These are phyloP conservation scores for Garra rufa DNA, from an alignment of 2,113 vertebrate genomes.

Conservation along the genomic window DNA sequence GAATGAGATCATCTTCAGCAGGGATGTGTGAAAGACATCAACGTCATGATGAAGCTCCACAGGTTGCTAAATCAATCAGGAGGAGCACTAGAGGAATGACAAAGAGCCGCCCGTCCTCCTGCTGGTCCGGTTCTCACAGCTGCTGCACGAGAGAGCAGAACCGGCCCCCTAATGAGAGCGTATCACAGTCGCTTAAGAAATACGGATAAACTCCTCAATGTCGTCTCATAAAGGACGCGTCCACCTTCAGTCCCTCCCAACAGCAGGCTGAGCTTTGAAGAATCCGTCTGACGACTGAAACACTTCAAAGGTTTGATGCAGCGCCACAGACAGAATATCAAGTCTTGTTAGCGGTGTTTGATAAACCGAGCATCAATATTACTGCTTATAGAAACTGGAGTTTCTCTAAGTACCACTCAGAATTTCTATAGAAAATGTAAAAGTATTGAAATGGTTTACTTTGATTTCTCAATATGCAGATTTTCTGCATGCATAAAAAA, in stretches of 20 bases:
- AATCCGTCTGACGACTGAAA: not conserved
- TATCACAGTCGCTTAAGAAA: not conserved
- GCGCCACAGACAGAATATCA: not conserved
- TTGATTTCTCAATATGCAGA: too few relatives aligned
- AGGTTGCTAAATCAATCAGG: conserved; percentile 52
- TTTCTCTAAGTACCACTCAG: not conserved
- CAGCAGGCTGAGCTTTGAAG: not conserved
- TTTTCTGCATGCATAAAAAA: not conserved
- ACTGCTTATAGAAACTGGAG: not conserved
- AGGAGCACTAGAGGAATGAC: not conserved
- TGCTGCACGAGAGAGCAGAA: not conserved
- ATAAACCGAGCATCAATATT: not conserved
- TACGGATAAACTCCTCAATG: conserved; percentile 5
- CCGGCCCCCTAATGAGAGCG: not conserved
- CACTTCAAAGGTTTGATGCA: not conserved
- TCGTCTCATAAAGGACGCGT: not conserved
- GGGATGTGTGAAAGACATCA: conserved; percentile 31
- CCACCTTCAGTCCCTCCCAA: not conserved
- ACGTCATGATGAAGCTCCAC: conserved; percentile 41
- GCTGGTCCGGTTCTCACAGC: conserved; percentile 1
- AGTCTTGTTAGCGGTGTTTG: not conserved
- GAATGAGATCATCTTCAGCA: not conserved
- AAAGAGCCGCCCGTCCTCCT: conserved; percentile 2
- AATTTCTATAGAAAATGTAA: not conserved
- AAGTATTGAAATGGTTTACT: not conserved